A percentile compares a stretch with the other conserved stretches of the same genome.
Conservation (phyloP, 2,113 vertebrate species). For the Sclerurus mexicanus region DNA sequence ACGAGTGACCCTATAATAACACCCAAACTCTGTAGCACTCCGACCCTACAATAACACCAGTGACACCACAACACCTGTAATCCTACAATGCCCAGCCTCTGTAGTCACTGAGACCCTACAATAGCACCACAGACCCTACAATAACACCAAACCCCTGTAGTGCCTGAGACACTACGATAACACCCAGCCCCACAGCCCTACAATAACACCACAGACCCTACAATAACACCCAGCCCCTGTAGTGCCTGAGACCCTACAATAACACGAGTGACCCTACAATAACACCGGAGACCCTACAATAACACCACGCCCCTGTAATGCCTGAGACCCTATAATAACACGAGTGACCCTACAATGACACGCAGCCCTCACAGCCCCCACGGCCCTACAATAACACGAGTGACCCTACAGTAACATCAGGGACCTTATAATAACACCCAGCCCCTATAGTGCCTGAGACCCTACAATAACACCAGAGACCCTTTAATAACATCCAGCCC, state of each 20-base stretch:
- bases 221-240: neutral
- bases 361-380: no score
- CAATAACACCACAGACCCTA: neutral
- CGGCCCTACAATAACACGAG: neutral
- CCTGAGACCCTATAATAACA: neutral
- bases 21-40: neutral
- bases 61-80: no score
- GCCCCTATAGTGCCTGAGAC: no score
- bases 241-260: rapidly evolving
- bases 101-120: neutral
- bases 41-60: neutral
- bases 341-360: no score
- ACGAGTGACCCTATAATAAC: neutral
- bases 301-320: neutral
- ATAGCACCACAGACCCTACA: neutral
- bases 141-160: neutral
- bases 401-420: neutral
- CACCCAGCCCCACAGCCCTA: neutral
- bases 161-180: no score
- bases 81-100: no score
- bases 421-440: neutral
- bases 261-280: neutral
- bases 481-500: no score
- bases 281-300: neutral
- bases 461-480: no score